phyloP scores from a whole-genome alignment of 1,140 invertebrate species.

The Drosophila miranda region DNA sequence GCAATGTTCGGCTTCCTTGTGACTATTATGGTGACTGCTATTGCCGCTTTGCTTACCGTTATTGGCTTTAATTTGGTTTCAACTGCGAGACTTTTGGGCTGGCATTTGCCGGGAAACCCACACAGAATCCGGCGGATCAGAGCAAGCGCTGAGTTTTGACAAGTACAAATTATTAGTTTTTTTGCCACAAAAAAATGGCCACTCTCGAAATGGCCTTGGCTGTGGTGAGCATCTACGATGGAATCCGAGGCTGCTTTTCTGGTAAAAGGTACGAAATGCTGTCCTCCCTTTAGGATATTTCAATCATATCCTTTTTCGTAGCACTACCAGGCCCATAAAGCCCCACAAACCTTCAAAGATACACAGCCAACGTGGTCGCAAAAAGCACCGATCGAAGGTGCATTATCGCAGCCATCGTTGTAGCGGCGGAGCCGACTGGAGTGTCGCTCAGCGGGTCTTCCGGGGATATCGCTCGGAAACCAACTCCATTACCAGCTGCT shows the following conservation, averaged over 20 bases:
- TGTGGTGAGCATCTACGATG: slow-evolving; percentile 11
- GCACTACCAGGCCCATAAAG: too few relatives aligned
- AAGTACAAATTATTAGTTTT: too few relatives aligned
- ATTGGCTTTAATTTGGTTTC: not conserved
- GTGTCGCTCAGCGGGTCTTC: not conserved
- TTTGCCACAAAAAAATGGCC: slow-evolving; percentile 7
- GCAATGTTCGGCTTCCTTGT: not conserved
- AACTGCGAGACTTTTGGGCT: not conserved
- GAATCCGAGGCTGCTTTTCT: slow-evolving; percentile 2
- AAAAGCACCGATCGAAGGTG: not conserved
- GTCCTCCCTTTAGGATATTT: not conserved
- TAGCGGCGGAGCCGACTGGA: slow-evolving; percentile 5
- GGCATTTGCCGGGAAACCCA: too few relatives aligned
- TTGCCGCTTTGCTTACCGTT: not conserved
- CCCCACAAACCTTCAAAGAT: too few relatives aligned
- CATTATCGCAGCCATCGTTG: not conserved
- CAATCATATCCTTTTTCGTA: not conserved
- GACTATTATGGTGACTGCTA: too few relatives aligned
- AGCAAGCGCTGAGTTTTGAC: too few relatives aligned
- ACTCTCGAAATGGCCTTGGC: slow-evolving; percentile 21
- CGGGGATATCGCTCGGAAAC: slow-evolving; percentile 1
- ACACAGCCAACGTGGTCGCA: too few relatives aligned
- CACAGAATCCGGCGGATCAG: too few relatives aligned
- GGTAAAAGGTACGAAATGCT: not conserved
- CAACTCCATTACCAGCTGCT: not conserved